These are phyloP conservation scores for Augochlora pura DNA, from an alignment of 1,140 invertebrate genomes.

Conservation along the genomic window DNA sequence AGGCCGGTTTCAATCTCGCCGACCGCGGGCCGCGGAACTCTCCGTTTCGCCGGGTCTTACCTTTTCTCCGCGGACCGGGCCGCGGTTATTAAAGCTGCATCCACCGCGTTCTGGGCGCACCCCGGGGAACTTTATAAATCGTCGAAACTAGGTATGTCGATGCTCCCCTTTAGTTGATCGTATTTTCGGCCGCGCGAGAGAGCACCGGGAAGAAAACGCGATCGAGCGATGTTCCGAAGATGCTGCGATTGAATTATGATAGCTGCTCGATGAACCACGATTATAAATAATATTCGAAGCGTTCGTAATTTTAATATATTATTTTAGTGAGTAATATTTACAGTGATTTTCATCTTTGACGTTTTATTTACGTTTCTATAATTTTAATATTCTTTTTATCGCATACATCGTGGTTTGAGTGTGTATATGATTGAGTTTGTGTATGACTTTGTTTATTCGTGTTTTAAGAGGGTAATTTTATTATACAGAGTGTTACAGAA, in stretches of 20 bases:
- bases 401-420: too few species aligned
- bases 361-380: too few species aligned
- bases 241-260: background rate
- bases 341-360: too few species aligned
- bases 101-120: conserved; percentile 9
- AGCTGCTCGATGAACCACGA: background rate
- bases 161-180: conserved; percentile 38
- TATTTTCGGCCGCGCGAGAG: background rate
- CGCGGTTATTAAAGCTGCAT: conserved; percentile 42
- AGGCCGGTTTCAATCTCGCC: conserved; percentile 47
- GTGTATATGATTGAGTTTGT: too few species aligned
- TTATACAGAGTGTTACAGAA: too few species aligned
- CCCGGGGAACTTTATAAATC: conserved; percentile 47
- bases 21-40: conserved; percentile 44
- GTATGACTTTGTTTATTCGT: too few species aligned
- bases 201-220: conserved; percentile 1
- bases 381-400: too few species aligned
- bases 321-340: too few species aligned
- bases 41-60: too few species aligned
- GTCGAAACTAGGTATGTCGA: conserved; percentile 25
- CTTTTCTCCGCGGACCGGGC: conserved; percentile 9
- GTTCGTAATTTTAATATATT: too few species aligned
- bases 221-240: background rate
- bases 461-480: too few species aligned
- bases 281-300: background rate